Base-by-base conservation (phyloP, 2,797 vertebrate species). In the Halcyon badia region DNA sequence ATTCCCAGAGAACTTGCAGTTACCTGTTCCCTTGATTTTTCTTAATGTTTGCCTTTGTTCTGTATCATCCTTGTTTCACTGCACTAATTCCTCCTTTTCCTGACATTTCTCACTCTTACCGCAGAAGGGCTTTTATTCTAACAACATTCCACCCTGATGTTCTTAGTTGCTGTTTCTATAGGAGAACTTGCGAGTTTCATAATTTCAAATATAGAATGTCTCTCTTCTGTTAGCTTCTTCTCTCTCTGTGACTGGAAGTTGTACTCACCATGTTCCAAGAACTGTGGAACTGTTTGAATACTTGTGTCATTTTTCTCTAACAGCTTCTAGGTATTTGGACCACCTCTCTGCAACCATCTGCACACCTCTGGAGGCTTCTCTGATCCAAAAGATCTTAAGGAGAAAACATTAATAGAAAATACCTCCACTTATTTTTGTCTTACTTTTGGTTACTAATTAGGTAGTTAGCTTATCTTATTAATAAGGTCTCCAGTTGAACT, bases 121-220 rank as follows among this genome's bases (percentile, higher is more conserved):
- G 41, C 77, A 48, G 62, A 44, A 37, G 22, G 9, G 7, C 2
- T 68, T 84, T 79, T 60, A 16, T 60, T 78, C 26, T 64, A 58
- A n/a, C 42, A 4, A 4, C 22, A 51, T 83, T 83, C 4, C 4
- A 35, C 30, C 11, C 8, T 79, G 49, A 33, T 0, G 0, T 6
- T 64, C 25, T 71, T 57, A 80, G 28, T 9, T 81, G 24, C 57
- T 73, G 26, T 37, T 49, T 56, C 22, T 65, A 0, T n/a, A 49
- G n/a, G 22, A 62, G 14, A 78, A 65, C 5, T 21, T 52, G 19
- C 49, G 19, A 42, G 89, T 81, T 78, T 37, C 15, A 10, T 48
- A 28, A 58, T 91, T 89, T 78, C 5, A 8, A 10, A 14, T 44
- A 37, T 22, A 49, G 58, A 75, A 44, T 62, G 0, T 33, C 28